Evolutionary conservation across 1,140 invertebrate species (phyloP).

Genomic region (Drosophila sp.): DNA sequence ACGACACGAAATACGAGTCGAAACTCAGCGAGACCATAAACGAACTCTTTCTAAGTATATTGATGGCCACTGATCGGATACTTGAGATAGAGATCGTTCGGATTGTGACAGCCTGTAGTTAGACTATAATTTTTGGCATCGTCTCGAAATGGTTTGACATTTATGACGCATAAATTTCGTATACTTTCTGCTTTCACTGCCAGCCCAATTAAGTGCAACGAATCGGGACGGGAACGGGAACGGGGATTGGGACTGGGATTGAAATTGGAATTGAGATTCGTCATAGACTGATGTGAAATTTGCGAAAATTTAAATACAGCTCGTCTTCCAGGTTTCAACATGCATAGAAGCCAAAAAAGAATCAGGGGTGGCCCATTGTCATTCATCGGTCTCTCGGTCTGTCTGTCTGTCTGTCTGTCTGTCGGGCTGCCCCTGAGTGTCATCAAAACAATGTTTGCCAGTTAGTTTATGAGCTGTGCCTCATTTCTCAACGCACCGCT

Average conservation of each 20-base stretch:
- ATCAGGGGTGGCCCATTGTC: slow-evolving; percentile 45
- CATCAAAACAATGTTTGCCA: slow-evolving; percentile 81
- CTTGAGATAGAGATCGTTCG: slow-evolving; percentile 20
- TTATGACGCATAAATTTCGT: slow-evolving; percentile 77
- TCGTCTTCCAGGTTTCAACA: slow-evolving; percentile 25
- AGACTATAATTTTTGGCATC: slow-evolving; percentile 20
- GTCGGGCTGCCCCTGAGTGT: slow-evolving; percentile 68
- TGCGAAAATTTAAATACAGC: slow-evolving; percentile 75
- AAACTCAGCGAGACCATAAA: neutral
- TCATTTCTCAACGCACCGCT: slow-evolving; percentile 50
- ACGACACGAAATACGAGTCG: neutral
- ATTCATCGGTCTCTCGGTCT: neutral
- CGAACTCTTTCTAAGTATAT: neutral
- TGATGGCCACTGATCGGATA: slow-evolving; percentile 1
- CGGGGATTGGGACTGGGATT: slow-evolving; percentile 6
- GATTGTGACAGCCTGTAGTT: slow-evolving; percentile 14
- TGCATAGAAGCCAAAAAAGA: neutral
- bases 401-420: neutral
- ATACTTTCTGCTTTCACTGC: slow-evolving; percentile 61
- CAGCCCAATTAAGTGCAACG: slow-evolving; percentile 78
- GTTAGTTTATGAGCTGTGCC: slow-evolving; percentile 78
- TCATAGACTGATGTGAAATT: slow-evolving; percentile 62
- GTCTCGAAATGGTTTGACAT: slow-evolving; percentile 60
- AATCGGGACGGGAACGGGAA: slow-evolving; percentile 40
- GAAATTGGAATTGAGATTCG: slow-evolving; percentile 51